Conservation (phyloP, 1,140 invertebrate species). For the Metopolophium dirhodum region DNA sequence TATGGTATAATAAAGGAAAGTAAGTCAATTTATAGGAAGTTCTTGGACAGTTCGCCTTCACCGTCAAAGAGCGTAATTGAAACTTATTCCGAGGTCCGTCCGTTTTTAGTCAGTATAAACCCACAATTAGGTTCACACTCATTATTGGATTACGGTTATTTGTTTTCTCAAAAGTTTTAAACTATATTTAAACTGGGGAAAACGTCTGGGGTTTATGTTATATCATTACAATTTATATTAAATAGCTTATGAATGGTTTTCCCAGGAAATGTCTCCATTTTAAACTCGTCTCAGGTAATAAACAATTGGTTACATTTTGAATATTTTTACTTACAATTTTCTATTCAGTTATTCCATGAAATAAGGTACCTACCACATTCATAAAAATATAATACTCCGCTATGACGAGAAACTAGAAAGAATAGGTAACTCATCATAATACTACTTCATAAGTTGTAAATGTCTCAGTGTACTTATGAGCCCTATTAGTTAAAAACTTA, state of each 20-base stretch:
- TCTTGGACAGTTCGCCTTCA: not conserved
- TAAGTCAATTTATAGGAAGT: not conserved
- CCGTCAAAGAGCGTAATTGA: not conserved
- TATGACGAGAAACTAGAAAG: too few species aligned
- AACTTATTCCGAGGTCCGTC: not conserved
- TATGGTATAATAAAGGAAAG: slow-evolving; percentile 1
- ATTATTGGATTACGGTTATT: not conserved
- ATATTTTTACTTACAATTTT: too few species aligned
- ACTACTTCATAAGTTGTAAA: too few species aligned
- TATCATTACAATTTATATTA: not conserved
- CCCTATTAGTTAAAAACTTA: too few species aligned
- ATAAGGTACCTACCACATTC: too few species aligned
- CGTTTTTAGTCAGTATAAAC: not conserved
- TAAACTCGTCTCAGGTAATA: not conserved
- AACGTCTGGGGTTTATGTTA: not conserved
- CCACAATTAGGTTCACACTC: not conserved
- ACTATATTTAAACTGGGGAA: not conserved
- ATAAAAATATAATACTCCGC: too few species aligned
- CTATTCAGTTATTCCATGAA: too few species aligned
- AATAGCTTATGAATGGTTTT: not conserved
- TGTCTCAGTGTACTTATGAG: too few species aligned
- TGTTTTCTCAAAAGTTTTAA: not conserved
- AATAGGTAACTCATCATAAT: too few species aligned
- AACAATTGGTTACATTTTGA: not conserved
- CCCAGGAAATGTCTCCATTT: not conserved